These are phyloP conservation scores for Seriola aureovittata DNA, from an alignment of 2,113 vertebrate species.

Conservation along the genomic window DNA sequence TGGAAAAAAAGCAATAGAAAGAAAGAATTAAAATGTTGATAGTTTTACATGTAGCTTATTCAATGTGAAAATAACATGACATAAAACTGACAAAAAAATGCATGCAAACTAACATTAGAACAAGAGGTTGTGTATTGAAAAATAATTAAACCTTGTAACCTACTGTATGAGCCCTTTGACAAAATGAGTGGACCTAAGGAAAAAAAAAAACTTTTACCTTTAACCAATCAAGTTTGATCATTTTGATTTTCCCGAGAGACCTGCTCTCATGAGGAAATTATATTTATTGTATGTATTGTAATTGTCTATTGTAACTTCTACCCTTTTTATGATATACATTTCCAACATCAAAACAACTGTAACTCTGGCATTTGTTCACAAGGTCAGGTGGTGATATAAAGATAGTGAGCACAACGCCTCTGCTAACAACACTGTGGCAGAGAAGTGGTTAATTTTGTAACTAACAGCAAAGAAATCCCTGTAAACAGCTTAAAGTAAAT, in stretches of 20 bases:
- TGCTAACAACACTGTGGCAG: background rate
- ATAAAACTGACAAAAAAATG: background rate
- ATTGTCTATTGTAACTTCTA: background rate
- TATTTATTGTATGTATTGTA: background rate
- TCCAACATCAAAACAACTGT: background rate
- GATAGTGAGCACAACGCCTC: background rate
- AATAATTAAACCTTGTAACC: constrained; percentile 2
- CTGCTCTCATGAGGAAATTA: constrained; percentile 74
- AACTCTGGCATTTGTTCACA: background rate
- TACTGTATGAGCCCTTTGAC: constrained; percentile 1
- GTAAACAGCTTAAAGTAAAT: constrained; percentile 26
- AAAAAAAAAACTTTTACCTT: background rate
- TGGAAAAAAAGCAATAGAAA: constrained; percentile 21
- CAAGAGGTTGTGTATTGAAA: background rate
- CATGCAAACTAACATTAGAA: background rate
- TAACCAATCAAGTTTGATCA: background rate
- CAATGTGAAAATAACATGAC: constrained; percentile 21
- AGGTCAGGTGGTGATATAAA: background rate
- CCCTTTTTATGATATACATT: background rate
- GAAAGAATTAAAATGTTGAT: background rate
- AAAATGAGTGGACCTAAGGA: background rate
- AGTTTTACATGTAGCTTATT: constrained; percentile 70
- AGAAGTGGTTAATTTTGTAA: background rate
- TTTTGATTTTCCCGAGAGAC: constrained; percentile 63
- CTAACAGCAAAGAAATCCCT: background rate